These are phyloP conservation scores for Trichopoda pennipes DNA, from an alignment of 2,888 invertebrate genomes.

Conservation along the genomic window DNA sequence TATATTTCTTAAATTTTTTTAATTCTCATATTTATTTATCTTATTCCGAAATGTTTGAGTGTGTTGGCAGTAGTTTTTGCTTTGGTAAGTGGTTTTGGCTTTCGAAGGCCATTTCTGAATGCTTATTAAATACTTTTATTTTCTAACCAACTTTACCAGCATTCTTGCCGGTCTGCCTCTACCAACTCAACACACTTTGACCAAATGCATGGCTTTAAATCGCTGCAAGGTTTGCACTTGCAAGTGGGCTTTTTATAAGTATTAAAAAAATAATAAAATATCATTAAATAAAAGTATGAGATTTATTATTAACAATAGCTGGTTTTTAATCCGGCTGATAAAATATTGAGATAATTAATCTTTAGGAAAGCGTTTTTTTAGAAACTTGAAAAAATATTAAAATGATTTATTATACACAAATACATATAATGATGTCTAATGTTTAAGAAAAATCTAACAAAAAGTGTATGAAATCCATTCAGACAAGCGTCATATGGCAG, in stretches of 20 bases:
- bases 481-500: slow-evolving; percentile 8
- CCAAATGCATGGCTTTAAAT: not conserved
- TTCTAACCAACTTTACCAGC: slow-evolving; percentile 26
- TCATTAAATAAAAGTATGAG: not conserved
- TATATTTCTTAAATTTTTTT: slow-evolving; percentile 12
- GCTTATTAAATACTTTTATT: slow-evolving; percentile 58
- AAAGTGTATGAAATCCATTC: not conserved
- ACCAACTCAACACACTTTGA: not conserved
- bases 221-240: not conserved
- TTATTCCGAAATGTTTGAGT: not conserved
- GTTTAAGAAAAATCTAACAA: not conserved
- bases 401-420: no score
- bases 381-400: not conserved
- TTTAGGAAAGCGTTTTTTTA: not conserved
- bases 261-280: not conserved
- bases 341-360: slow-evolving; percentile 48
- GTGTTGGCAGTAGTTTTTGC: slow-evolving; percentile 30
- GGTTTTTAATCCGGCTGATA: slow-evolving; percentile 51
- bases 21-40: slow-evolving; percentile 10
- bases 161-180: not conserved
- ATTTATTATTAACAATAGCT: slow-evolving; percentile 25
- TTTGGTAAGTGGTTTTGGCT: slow-evolving; percentile 63
- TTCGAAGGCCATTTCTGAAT: slow-evolving; percentile 68
- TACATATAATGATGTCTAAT: no score
- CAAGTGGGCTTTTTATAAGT: slow-evolving; percentile 36